Evolutionary conservation across 2,113 vertebrate genomes (phyloP).

Genomic region (Cyprinodon brontotheroides): DNA sequence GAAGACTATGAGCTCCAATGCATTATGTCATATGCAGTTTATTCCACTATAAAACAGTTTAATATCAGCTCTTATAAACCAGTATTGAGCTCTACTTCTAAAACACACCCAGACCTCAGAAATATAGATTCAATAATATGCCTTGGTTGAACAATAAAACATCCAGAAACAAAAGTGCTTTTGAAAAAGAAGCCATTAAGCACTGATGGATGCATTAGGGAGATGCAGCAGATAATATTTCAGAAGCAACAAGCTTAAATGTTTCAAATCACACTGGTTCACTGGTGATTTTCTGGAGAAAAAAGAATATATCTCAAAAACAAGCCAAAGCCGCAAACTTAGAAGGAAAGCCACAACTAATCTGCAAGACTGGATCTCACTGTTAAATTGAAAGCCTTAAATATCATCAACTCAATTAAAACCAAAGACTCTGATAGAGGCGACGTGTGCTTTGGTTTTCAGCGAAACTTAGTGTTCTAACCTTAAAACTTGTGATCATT

Average conservation of each 20-base stretch:
- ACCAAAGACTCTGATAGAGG: no score
- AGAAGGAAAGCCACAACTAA: no score
- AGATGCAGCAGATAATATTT: neutral
- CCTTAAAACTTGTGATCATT: neutral
- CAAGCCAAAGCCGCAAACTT: no score
- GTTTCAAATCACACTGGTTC: neutral
- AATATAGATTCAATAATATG: no score
- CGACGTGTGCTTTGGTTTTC: no score
- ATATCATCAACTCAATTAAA: no score
- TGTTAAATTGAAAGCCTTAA: neutral
- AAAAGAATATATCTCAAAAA: no score
- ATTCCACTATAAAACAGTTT: neutral
- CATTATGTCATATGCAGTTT: neutral
- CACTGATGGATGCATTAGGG: neutral
- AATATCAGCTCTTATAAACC: neutral
- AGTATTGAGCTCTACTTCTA: neutral
- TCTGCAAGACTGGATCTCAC: neutral
- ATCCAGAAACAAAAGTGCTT: neutral
- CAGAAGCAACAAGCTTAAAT: neutral
- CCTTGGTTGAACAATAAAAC: neutral
- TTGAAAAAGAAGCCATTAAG: neutral
- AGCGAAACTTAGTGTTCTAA: neutral
- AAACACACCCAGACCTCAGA: neutral
- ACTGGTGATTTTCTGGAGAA: no score
- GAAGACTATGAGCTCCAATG: no score